Percentiles rank a stretch among this genome's conserved stretches.
Conservation (phyloP, 2,888 invertebrate genomes). For the Chloroclysta siterata region DNA sequence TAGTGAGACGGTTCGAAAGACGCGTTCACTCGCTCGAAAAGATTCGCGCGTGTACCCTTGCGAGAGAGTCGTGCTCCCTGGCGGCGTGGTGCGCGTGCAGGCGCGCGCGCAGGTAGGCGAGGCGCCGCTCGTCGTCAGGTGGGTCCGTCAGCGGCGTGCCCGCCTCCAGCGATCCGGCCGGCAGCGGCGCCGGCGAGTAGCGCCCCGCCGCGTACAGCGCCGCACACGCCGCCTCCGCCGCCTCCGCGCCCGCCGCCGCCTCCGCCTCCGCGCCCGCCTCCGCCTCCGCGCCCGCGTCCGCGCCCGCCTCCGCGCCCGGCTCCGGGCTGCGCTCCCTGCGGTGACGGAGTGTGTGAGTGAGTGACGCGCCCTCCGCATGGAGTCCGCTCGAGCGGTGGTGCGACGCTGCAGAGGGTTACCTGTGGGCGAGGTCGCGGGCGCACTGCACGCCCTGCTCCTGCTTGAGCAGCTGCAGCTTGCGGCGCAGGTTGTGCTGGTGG, state of each 20-base stretch:
- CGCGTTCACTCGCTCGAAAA: too few species aligned
- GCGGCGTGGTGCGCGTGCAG: slow-evolving; percentile 83
- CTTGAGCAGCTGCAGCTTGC: slow-evolving; percentile 95
- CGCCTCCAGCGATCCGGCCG: slow-evolving; percentile 86
- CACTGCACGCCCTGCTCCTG: slow-evolving; percentile 88
- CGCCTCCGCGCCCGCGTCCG: background rate
- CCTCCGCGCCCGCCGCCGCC: slow-evolving; percentile 41
- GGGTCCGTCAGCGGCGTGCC: slow-evolving; percentile 91
- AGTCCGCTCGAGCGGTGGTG: too few species aligned
- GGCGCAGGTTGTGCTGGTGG: slow-evolving; percentile 94
- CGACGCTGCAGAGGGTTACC: too few species aligned
- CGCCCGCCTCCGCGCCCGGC: background rate
- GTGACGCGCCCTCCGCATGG: too few species aligned
- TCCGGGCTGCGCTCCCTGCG: slow-evolving; percentile 14
- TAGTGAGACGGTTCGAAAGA: too few species aligned
- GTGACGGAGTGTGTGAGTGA: too few species aligned
- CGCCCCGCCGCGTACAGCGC: slow-evolving; percentile 89
- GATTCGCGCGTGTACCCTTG: too few species aligned
- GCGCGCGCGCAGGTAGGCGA: slow-evolving; percentile 89
- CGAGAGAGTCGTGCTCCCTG: slow-evolving; percentile 86
- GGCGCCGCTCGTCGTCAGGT: slow-evolving; percentile 89
- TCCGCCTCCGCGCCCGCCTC: slow-evolving; percentile 23
- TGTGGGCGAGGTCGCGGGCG: too few species aligned
- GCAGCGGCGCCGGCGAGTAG: slow-evolving; percentile 92
- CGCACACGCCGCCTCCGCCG: slow-evolving; percentile 55